A percentile compares a stretch with the other conserved stretches of the same genome.
Evolutionary conservation across 2,113 vertebrate species (phyloP).

Genomic region (Cebus imitator): DNA sequence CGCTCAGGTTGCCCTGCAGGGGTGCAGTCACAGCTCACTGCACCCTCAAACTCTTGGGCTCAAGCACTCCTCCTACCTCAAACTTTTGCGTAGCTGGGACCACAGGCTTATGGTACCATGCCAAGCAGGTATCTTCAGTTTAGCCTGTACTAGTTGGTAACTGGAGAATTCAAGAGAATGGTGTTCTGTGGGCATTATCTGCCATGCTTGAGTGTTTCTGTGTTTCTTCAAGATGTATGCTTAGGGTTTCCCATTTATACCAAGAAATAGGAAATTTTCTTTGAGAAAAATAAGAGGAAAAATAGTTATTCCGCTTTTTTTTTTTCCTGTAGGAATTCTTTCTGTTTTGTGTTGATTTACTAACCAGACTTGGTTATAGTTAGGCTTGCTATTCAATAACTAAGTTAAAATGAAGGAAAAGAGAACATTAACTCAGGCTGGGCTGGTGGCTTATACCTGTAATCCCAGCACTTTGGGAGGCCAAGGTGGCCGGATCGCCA

Average conservation of each 20-base stretch:
- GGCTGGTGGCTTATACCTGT: background rate
- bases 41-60: background rate
- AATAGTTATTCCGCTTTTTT: background rate
- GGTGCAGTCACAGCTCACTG: background rate
- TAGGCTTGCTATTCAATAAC: background rate
- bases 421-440: background rate
- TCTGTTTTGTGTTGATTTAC: constrained; percentile 13
- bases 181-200: background rate
- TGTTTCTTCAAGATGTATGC: background rate
- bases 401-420: background rate
- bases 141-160: background rate
- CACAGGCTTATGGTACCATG: background rate
- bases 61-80: background rate
- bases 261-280: background rate
- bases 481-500: background rate
- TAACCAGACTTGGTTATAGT: background rate
- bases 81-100: background rate
- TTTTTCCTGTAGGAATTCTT: background rate
- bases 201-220: background rate
- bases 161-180: background rate
- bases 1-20: background rate
- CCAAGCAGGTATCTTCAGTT: background rate
- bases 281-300: background rate
- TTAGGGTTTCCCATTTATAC: background rate
- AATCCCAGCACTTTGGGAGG: background rate